Base-by-base conservation (phyloP, 1,140 invertebrate genomes). In the Saxidomus purpurata region DNA sequence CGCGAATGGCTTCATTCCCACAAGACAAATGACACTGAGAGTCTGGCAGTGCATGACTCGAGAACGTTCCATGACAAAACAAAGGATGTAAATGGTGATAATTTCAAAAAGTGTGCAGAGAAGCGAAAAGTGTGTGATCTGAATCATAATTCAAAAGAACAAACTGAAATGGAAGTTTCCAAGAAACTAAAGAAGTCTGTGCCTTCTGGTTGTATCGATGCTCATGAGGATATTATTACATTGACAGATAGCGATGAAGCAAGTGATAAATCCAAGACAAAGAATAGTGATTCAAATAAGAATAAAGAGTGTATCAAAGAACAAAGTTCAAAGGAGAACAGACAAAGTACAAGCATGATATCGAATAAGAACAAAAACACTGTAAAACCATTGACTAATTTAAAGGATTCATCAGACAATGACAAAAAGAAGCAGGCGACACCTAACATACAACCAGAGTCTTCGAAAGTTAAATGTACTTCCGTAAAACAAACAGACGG, bases 81-180 rank as follows among this genome's bases (percentile, higher is more conserved):
- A 17, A 79, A 79, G 31, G 76, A 59, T 34, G 11, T 25, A 40
- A 0, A 38, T 1, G 9, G 28, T 55, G 76, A 79, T 38, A 9
- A n/a, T 36, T 15, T 25, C 17, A 52, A 38, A 55, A 52, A 49
- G 22, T 17, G 6, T 31, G 22, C 47, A 1, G 76, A 79, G 28
- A 79, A 79, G 49, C 76, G 76, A 1, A 79, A 79, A 79, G 22
- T 49, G 0, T 79, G 76, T 79, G 76, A 79, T 55, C 25, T 79
- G 43, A 79, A 79, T 79, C 76, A 79, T 55, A 79, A 79, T 55
- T 79, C 76, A 31, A 79, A 79, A 55, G 76, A 79, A 22, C 76
- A 55, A 36, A 34, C 13, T 34, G 76, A 79, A 79, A 49, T 79
- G 43, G 76, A 79, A 55, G 49, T 55, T 36, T 49, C 76, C 19